Conservation (phyloP, 2,888 invertebrate species). For the Pyrgus malvae region DNA sequence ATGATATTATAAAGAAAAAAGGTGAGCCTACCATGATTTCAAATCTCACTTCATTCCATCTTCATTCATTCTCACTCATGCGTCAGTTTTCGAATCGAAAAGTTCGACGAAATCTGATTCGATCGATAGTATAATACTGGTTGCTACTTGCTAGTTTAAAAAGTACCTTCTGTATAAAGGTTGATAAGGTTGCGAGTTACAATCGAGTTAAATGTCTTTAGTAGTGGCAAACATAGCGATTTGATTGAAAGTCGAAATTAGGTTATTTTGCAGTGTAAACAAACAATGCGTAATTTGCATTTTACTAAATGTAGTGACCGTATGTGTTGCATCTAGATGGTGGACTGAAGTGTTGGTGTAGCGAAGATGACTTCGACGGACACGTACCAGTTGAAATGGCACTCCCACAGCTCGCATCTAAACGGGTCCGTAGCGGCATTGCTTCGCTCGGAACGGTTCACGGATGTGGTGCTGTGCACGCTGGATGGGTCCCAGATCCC, state of each 20-base stretch:
- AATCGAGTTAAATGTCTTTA: conserved; percentile 4
- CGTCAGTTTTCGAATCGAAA: too few species aligned
- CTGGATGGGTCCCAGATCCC: conserved; percentile 90
- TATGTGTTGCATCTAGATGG: conserved; percentile 36
- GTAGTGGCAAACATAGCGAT: conserved; percentile 3
- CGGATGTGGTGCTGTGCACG: conserved; percentile 91
- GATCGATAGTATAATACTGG: too few species aligned
- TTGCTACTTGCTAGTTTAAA: too few species aligned
- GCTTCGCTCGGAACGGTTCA: conserved; percentile 89
- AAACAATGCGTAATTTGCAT: conserved; percentile 1
- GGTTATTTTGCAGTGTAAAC: conserved; percentile 13
- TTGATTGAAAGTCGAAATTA: neutral
- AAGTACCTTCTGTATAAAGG: too few species aligned
- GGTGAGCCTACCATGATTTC: too few species aligned
- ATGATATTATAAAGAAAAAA: too few species aligned
- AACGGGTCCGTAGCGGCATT: conserved; percentile 91
- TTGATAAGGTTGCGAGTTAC: neutral
- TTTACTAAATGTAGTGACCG: too few species aligned
- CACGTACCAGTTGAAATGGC: conserved; percentile 94
- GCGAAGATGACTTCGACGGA: conserved; percentile 81
- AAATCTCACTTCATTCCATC: too few species aligned
- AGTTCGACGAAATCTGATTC: too few species aligned
- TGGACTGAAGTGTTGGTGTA: conserved; percentile 34
- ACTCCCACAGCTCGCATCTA: conserved; percentile 91
- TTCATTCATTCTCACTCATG: neutral